Conservation (phyloP, 2,113 vertebrate genomes). For the Porphyrio hochstetteri region DNA sequence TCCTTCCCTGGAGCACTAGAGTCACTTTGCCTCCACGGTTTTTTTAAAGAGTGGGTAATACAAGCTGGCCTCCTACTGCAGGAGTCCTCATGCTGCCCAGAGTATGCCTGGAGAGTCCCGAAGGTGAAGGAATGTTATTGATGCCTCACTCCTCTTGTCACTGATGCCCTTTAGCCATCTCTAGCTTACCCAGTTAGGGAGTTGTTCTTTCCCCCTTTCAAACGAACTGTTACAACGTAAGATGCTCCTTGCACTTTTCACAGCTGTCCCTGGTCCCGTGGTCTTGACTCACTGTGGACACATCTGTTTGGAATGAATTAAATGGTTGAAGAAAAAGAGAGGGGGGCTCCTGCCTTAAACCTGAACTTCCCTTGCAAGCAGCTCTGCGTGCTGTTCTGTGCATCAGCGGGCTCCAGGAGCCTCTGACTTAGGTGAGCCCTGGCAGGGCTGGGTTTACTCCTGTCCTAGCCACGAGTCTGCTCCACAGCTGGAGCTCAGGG, state of each 20-base stretch:
- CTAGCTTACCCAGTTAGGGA: neutral
- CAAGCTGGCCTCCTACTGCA: neutral
- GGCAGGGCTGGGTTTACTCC: neutral
- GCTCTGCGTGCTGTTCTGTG: neutral
- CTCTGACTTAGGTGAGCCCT: neutral
- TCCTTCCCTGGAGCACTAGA: constrained; percentile 37
- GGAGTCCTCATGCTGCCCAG: neutral
- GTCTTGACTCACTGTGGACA: neutral
- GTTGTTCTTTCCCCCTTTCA: neutral
- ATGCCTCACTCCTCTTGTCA: constrained; percentile 5
- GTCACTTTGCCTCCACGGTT: constrained; percentile 39
- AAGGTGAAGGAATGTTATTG: constrained; percentile 24
- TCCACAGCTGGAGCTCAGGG: neutral
- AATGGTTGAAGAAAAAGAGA: neutral
- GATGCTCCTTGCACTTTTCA: constrained; percentile 40
- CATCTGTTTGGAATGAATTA: neutral
- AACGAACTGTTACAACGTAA: neutral
- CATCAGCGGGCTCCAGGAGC: neutral
- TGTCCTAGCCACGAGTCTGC: neutral
- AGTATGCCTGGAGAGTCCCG: constrained; percentile 29
- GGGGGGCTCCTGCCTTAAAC: constrained; percentile 53
- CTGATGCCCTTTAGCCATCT: neutral
- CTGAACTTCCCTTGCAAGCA: constrained; percentile 27
- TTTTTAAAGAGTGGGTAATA: neutral
- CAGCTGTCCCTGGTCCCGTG: neutral